Base-by-base conservation (phyloP, 2,888 invertebrate genomes). In the Caenorhabditis sinica region DNA sequence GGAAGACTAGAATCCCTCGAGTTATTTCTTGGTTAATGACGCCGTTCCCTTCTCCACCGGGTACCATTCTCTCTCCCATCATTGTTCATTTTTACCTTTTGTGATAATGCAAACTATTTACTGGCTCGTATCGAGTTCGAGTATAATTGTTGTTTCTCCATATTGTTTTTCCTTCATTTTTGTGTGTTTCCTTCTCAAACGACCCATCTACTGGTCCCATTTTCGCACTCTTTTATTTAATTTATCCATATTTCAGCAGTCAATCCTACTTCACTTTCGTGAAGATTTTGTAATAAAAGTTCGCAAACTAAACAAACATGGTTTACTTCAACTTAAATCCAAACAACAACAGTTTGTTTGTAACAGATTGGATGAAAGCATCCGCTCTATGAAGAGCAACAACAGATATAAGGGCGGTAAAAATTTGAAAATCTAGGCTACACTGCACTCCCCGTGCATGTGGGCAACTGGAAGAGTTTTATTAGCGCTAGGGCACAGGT, bases 81-180 rank as follows among this genome's bases (percentile, higher is more conserved):
- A 40, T 53, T 63, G 20, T 53, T 61, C 28, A 51, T 40, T 53
- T 65, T 73, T 58, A 33, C 25, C 65, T 13, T 8, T 65, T 68
- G 66, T 76, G 68, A 76, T 58, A 51, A 17, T 45, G 20, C 36
- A 36, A 8, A 40, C 51, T 56, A 11, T 17, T 53, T 23, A 11
- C 36, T 40, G 53, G 66, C 71, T 79, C 77, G 77, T n/a, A 79
- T 79, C 77, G 77, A 79, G 77, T 69, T 53, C n/a, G 2, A 40
- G 36, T 28, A 9, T 56, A 56, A 36, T 43, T 43, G 51, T 36
- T 17, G 9, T n/a, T 40, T 56, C 28, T 28, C 25, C 28, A 53
- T 49, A 23, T 15, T 68, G 51, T 45, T n/a, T 49, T 49, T 65
- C 17, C 17, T 20, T 40, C 11, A 33, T 33, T 20, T n/a, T 30